phyloP scores from a whole-genome alignment of 2,888 invertebrate species.

The Calliscelio sp. region DNA sequence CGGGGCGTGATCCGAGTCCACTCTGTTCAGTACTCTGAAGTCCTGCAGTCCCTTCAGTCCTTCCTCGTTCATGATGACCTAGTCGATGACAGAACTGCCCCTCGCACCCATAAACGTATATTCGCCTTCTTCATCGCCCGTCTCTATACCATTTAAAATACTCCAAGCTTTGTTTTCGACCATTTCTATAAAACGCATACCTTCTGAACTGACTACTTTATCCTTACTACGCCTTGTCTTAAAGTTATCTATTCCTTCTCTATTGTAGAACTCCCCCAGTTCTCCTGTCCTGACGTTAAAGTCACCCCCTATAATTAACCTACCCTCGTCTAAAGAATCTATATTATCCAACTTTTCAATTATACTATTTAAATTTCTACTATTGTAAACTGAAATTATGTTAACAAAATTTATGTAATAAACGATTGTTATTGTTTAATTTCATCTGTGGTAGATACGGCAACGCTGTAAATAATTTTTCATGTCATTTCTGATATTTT shows the following conservation, averaged over 20 bases:
- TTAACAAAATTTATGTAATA: no score
- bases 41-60: conserved; percentile 12
- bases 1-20: conserved; percentile 67
- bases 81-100: conserved; percentile 68
- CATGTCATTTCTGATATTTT: no score
- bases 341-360: no score
- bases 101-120: conserved; percentile 57
- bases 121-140: conserved; percentile 66
- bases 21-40: conserved; percentile 37
- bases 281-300: not conserved
- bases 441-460: no score
- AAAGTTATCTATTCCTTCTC: not conserved
- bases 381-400: no score
- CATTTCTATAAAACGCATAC: conserved; percentile 27
- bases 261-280: not conserved
- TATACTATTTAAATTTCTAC: no score
- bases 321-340: no score
- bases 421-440: no score
- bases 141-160: conserved; percentile 51
- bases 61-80: conserved; percentile 45
- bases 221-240: not conserved
- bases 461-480: no score
- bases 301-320: not conserved
- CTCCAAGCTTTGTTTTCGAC: conserved; percentile 46
- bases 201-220: conserved; percentile 16